Evolutionary conservation across 2,888 invertebrate species (phyloP), one percentile per base, ranked within the genome.

Genomic region (Drosophila vallismaia): DNA sequence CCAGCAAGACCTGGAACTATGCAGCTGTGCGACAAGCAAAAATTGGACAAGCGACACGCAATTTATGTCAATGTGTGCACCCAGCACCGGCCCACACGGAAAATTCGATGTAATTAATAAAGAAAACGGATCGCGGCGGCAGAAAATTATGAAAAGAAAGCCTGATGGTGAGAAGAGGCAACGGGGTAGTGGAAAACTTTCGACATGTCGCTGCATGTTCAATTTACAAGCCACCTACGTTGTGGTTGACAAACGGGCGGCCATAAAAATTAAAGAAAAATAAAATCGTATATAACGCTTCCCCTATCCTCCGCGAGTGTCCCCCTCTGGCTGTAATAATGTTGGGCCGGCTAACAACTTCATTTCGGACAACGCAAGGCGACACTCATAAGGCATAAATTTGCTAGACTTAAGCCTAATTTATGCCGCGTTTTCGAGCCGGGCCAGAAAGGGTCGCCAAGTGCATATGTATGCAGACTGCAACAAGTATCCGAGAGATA

Each of bases 301-400:
- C n/a, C 19, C 36, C 7, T 36, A 24, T 14, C n/a, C 19, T 51
- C 46, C 19, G 6, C 45, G 26, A 1, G 4, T 4, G 33, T 12
- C 24, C 53, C 31, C 44, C 26, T 12, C 31, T 0, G 3, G 46
- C 40, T 40, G 36, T 31, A 77, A 91, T 91, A 86, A 90, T 90
- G 90, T 90, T 90, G 89, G 81, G 86, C 84, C 77, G 79, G 88
- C 89, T 90, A 90, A 90, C 90, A 91, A 91, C 90, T 90, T 90
- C 91, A 90, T 90, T 90, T 87, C 84, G 84, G 84, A 79, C 63
- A 50, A 53, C 48, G 67, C 63, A 42, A 70, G 46, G 51, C 70
- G 88, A 86, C 86, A 88, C 80, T 86, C 83, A 83, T 88, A 86
- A 88, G 88, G 89, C 90, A 90, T 89, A 89, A 89, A 89, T 89